Percentiles rank a stretch among this genome's conserved stretches.
These are phyloP conservation scores for Schizotus pectinicornis DNA, from an alignment of 2,888 invertebrate genomes.

Conservation along the genomic window DNA sequence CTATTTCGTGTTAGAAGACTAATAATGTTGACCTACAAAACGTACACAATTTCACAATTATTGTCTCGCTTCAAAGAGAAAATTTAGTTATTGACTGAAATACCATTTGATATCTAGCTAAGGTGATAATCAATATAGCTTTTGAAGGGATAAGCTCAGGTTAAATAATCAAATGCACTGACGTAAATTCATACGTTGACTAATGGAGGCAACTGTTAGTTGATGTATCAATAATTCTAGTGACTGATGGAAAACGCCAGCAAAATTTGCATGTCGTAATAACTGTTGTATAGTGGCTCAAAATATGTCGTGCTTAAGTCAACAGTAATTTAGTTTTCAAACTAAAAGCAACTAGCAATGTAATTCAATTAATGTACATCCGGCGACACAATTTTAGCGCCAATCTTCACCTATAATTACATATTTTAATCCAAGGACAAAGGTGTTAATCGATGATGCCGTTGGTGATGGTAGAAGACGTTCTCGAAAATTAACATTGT, in stretches of 20 bases:
- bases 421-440: too few species aligned
- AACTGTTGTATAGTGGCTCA: conserved; percentile 12
- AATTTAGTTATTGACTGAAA: conserved; percentile 3
- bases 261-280: conserved; percentile 26
- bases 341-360: conserved; percentile 22
- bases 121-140: conserved; percentile 12
- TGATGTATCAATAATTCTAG: conserved; percentile 23
- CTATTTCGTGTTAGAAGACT: neutral
- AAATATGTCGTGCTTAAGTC: conserved; percentile 24
- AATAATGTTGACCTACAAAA: too few species aligned
- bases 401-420: too few species aligned
- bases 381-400: too few species aligned
- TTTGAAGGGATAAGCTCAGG: conserved; percentile 2
- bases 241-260: conserved; percentile 21
- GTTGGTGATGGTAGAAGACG: too few species aligned
- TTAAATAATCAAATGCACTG: conserved; percentile 5
- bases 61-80: neutral
- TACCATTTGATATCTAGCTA: conserved; percentile 3
- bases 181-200: conserved; percentile 17
- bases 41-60: too few species aligned
- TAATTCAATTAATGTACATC: conserved; percentile 23
- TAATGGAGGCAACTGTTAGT: conserved; percentile 14
- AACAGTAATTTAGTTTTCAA: conserved; percentile 21
- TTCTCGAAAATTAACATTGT: conserved; percentile 12
- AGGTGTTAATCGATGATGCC: conserved; percentile 2